Percentiles rank a stretch among this genome's conserved stretches.
Evolutionary conservation across 2,888 invertebrate genomes (phyloP).

Genomic region (Drosophila robusta): DNA sequence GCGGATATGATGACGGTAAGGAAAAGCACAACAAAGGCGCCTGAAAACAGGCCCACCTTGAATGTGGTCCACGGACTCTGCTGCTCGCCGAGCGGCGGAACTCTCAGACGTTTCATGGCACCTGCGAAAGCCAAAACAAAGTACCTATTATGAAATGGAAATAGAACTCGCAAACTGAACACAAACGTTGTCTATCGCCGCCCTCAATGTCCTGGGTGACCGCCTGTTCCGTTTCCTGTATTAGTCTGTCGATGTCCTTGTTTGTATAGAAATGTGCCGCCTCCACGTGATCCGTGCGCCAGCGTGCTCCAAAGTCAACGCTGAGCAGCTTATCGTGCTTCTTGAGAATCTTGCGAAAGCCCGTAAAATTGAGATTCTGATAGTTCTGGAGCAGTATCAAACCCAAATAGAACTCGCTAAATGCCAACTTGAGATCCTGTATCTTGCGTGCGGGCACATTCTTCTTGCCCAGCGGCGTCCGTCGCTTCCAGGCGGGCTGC

Average conservation of each 20-base stretch:
- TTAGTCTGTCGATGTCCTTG: constrained; percentile 93
- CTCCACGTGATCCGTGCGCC: constrained; percentile 92
- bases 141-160: background rate
- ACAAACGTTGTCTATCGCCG: constrained; percentile 89
- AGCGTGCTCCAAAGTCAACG: constrained; percentile 90
- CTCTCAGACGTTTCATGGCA: constrained; percentile 94
- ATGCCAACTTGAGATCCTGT: constrained; percentile 94
- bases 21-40: constrained; percentile 91
- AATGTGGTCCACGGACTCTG: constrained; percentile 93
- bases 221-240: constrained; percentile 89
- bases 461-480: constrained; percentile 84
- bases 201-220: constrained; percentile 90
- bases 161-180: rapidly evolving
- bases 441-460: constrained; percentile 89
- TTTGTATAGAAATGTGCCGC: constrained; percentile 93
- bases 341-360: constrained; percentile 95
- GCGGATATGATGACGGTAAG: constrained; percentile 90
- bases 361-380: constrained; percentile 94
- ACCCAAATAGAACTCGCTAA: constrained; percentile 95
- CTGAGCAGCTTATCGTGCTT: constrained; percentile 93
- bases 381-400: constrained; percentile 94
- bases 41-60: constrained; percentile 93
- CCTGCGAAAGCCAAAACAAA: constrained; percentile 65
- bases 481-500: constrained; percentile 83
- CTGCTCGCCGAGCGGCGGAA: constrained; percentile 94